A percentile compares a stretch with the other conserved stretches of the same genome.
These are phyloP conservation scores for Nannoperca australis DNA, from an alignment of 2,797 vertebrate genomes.

Conservation along the genomic window DNA sequence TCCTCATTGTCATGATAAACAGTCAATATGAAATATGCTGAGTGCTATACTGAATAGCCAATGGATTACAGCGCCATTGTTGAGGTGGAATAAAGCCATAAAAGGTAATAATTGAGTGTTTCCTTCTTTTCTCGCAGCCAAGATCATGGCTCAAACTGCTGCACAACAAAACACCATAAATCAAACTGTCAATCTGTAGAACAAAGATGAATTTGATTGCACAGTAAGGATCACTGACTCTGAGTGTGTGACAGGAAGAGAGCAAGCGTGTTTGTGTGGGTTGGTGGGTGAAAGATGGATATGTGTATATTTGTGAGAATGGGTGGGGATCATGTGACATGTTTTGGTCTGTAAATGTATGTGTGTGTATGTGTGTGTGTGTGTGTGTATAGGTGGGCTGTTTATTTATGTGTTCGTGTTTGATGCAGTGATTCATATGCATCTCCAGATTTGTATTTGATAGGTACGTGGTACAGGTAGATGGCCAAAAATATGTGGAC, in stretches of 20 bases:
- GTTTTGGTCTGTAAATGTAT: slow-evolving; percentile 15
- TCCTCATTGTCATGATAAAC: slow-evolving; percentile 49
- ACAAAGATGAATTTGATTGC: slow-evolving; percentile 74
- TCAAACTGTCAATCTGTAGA: slow-evolving; percentile 77
- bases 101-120: slow-evolving; percentile 45
- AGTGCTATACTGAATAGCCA: slow-evolving; percentile 24
- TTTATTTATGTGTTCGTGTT: background rate
- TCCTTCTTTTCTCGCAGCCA: slow-evolving; percentile 23
- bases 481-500: background rate
- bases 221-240: slow-evolving; percentile 72
- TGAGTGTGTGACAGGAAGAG: slow-evolving; percentile 25
- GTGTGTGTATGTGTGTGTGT: background rate
- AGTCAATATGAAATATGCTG: slow-evolving; percentile 46
- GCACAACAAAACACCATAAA: slow-evolving; percentile 68
- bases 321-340: slow-evolving; percentile 3
- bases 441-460: background rate
- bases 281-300: slow-evolving; percentile 27
- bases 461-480: background rate
- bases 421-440: background rate
- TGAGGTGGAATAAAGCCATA: slow-evolving; percentile 50
- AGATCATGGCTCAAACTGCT: slow-evolving; percentile 36
- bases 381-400: background rate
- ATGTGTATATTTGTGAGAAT: slow-evolving; percentile 15
- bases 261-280: background rate
- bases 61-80: slow-evolving; percentile 40